Conservation (phyloP, 2,113 vertebrate genomes). For the Tyrannus savana region DNA sequence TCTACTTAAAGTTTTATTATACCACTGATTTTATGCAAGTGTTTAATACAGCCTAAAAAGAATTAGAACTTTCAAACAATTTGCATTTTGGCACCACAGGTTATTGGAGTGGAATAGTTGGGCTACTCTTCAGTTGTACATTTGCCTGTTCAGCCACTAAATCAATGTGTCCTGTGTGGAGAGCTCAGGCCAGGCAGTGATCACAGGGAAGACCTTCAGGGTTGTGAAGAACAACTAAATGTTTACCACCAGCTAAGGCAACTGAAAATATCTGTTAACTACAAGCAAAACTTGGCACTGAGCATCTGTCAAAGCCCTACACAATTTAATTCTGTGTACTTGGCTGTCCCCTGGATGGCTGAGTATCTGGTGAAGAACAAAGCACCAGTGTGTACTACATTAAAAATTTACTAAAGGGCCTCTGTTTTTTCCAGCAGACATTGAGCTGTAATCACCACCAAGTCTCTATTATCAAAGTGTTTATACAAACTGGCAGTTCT, state of each 20-base stretch:
- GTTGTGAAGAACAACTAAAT: neutral
- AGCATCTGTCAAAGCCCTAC: neutral
- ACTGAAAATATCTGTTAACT: conserved; percentile 8
- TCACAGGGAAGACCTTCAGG: neutral
- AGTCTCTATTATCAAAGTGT: conserved; percentile 71
- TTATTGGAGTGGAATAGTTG: neutral
- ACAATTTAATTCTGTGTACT: neutral
- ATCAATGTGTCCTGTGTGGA: neutral
- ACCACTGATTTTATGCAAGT: neutral
- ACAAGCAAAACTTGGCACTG: neutral
- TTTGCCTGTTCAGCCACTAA: neutral
- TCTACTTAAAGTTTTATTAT: neutral
- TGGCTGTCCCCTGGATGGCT: neutral
- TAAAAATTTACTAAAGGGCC: conserved; percentile 18
- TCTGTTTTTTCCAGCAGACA: conserved; percentile 8
- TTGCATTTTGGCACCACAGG: neutral
- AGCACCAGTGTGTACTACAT: neutral
- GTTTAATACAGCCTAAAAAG: neutral
- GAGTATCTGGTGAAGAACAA: conserved; percentile 18
- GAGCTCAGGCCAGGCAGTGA: neutral
- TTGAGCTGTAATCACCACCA: conserved; percentile 65
- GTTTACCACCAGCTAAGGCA: neutral
- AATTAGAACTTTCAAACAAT: neutral
- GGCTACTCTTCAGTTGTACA: neutral
- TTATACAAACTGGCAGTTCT: conserved; percentile 74